Evolutionary conservation across 2,113 vertebrate genomes (phyloP), one percentile per base, ranked within the genome.

Genomic region (Oxygymnocypris stewartii): DNA sequence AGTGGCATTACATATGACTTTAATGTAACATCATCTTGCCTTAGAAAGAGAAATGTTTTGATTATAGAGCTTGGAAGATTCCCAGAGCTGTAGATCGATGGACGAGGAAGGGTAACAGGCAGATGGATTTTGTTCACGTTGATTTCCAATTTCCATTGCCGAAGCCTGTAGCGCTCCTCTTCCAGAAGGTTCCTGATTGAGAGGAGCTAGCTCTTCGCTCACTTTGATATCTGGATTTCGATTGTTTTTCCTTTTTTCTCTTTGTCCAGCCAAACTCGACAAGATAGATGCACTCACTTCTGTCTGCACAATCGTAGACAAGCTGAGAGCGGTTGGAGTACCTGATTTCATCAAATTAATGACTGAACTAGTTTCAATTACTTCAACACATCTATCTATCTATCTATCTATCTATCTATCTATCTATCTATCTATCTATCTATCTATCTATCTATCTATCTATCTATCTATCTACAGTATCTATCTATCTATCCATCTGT

Each of bases 121-220:
- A 65, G 79, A 65, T 65, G 73, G n/a, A 63, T 74, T 63, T 76
- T 76, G n/a, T 59, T 84, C 71, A 47, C 6, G 57, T n/a, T 76
- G 40, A 77, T 84, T 69, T 59, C 51, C 63, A 57, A 40, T 79
- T 73, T 86, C n/a, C 31, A 42, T 86, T 54, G 63, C 11, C 6
- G 18, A 44, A 11, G 5, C 59, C 76, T 69, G 14, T 16, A 61
- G 51, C 2, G 11, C 4, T 3, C 23, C 7, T 61, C 40, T 25
- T 69, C 40, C 77, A 73, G 18, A 69, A 49, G 23, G 10, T 35
- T 54, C 10, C 14, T 65, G 75, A 85, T 63, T 42, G 57, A 78
- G 74, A 37, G 16, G 3, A 42, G 35, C 13, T 2, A 10, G 75
- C 20, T 54, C 76, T 54, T 57, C 16, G 1, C 8, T 20, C 6